Evolutionary conservation across 2,888 invertebrate genomes (phyloP).

Genomic region (Leucoptera coffeella): DNA sequence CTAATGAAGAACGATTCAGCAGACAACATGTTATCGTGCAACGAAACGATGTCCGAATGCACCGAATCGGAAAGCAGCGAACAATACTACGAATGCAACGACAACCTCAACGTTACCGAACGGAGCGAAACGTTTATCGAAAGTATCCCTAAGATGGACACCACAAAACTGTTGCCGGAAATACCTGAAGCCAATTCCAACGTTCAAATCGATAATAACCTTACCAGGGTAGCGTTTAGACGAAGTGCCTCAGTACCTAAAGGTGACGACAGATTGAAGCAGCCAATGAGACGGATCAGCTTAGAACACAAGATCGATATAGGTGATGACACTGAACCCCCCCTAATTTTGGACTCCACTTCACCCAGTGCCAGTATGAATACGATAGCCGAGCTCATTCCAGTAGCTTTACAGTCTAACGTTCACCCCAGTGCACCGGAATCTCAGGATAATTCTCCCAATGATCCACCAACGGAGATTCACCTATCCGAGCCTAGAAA

Average conservation of each 20-base stretch:
- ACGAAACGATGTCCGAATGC: constrained; percentile 45
- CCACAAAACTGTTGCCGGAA: constrained; percentile 5
- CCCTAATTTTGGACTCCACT: constrained; percentile 37
- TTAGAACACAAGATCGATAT: constrained; percentile 46
- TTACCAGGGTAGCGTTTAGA: constrained; percentile 36
- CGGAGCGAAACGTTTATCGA: constrained; percentile 25
- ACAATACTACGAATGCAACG: constrained; percentile 42
- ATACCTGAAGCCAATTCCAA: constrained; percentile 12
- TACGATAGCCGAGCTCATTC: constrained; percentile 40
- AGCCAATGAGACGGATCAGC: constrained; percentile 31
- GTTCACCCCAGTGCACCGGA: constrained; percentile 20
- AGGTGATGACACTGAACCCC: constrained; percentile 43
- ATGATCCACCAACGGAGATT: constrained; percentile 41
- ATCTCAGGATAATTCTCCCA: constrained; percentile 35
- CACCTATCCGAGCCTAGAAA: constrained; percentile 27
- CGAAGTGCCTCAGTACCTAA: constrained; percentile 40
- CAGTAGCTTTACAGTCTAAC: constrained; percentile 29
- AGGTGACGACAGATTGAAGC: constrained; percentile 22
- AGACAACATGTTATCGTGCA: constrained; percentile 43
- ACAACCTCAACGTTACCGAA: constrained; percentile 24
- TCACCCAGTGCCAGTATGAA: constrained; percentile 40
- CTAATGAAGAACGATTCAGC: constrained; percentile 42
- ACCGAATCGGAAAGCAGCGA: constrained; percentile 49
- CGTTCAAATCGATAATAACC: constrained; percentile 27
- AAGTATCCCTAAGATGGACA: constrained; percentile 13